Evolutionary conservation across 2,888 invertebrate species (phyloP).

Genomic region (Carabus problematicus): DNA sequence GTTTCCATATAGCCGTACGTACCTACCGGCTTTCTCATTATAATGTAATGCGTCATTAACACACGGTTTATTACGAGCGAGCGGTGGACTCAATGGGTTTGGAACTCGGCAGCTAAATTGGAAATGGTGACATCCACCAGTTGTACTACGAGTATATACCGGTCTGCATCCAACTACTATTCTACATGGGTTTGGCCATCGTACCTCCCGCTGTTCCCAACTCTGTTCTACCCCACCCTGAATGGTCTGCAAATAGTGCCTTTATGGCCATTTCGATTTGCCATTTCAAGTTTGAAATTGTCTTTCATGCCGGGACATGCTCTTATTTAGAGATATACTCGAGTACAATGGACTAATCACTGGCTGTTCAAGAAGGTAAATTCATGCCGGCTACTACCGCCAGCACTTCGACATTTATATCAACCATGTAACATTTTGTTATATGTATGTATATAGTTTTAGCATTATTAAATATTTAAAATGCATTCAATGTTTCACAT

Average conservation of each 20-base stretch:
- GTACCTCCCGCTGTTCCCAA: not conserved
- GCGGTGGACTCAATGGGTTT: slow-evolving; percentile 22
- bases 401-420: not conserved
- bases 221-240: slow-evolving; percentile 9
- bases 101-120: slow-evolving; percentile 32
- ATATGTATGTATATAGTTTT: too few species aligned
- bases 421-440: not conserved
- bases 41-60: slow-evolving; percentile 42
- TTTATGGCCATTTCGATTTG: slow-evolving; percentile 40
- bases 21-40: slow-evolving; percentile 36
- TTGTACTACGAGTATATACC: not conserved
- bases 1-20: slow-evolving; percentile 21
- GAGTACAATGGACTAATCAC: not conserved
- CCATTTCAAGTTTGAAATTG: slow-evolving; percentile 33
- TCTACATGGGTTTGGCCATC: not conserved
- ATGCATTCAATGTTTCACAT: slow-evolving; percentile 11
- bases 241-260: slow-evolving; percentile 40
- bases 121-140: slow-evolving; percentile 36
- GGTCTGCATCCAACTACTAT: slow-evolving; percentile 1
- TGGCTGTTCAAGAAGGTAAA: not conserved
- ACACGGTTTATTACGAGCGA: slow-evolving; percentile 36
- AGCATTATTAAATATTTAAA: not conserved
- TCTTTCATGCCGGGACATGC: slow-evolving; percentile 5
- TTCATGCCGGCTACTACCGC: not conserved
- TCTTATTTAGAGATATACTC: slow-evolving; percentile 10